A percentile compares a stretch with the other conserved stretches of the same genome.
Evolutionary conservation across 1,140 invertebrate species (phyloP).

Genomic region (Calephelis virginiensis): DNA sequence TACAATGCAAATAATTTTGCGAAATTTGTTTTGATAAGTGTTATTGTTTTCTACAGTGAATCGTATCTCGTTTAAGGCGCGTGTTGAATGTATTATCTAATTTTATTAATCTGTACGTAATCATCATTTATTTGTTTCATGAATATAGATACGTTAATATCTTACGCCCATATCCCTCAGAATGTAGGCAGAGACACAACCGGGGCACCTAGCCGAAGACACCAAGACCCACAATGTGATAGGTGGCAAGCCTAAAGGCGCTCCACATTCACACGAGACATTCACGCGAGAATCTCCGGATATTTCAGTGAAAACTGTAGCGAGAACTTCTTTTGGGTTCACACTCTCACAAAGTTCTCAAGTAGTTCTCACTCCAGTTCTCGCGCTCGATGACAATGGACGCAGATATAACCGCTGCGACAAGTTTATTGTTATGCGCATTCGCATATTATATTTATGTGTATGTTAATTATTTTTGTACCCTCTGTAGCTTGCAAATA

Average conservation of each 20-base stretch:
- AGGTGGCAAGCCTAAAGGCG: too few relatives aligned
- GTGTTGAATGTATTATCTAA: neutral
- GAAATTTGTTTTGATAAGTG: constrained; percentile 20
- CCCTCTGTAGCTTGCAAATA: too few relatives aligned
- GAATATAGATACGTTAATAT: too few relatives aligned
- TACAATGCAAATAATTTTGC: constrained; percentile 22
- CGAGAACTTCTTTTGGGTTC: constrained; percentile 14
- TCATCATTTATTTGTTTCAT: too few relatives aligned
- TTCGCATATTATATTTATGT: constrained; percentile 26
- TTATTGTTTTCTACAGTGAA: constrained; percentile 4
- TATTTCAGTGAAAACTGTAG: too few relatives aligned
- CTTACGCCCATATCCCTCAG: too few relatives aligned
- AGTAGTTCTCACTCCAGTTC: constrained; percentile 7
- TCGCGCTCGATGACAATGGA: constrained; percentile 22
- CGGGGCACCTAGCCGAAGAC: too few relatives aligned
- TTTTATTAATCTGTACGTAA: neutral
- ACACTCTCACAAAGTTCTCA: constrained; percentile 18
- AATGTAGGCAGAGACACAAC: too few relatives aligned
- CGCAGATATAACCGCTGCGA: constrained; percentile 22
- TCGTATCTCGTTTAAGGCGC: neutral
- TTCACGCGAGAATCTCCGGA: neutral
- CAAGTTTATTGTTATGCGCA: constrained; percentile 24
- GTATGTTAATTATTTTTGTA: too few relatives aligned
- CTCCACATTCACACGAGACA: neutral
- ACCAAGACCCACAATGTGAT: too few relatives aligned